Conservation (phyloP, 2,888 invertebrate species). For the Leptinotarsa peninsularis region DNA sequence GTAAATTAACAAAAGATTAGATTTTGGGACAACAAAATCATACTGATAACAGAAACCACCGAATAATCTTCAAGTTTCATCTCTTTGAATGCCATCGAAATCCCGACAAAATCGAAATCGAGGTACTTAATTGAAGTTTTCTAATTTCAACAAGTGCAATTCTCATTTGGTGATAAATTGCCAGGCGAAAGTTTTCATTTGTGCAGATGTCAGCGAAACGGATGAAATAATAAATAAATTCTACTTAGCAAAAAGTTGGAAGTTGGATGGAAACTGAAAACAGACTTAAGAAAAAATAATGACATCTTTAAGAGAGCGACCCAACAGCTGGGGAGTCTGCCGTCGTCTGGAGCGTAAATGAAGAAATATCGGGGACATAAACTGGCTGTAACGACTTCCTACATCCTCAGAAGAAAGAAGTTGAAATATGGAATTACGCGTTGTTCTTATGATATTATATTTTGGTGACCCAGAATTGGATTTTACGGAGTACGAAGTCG, state of each 20-base stretch:
- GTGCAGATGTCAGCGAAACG: constrained; percentile 38
- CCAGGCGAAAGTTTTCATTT: constrained; percentile 43
- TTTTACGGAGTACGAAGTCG: constrained; percentile 21
- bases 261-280: constrained; percentile 47
- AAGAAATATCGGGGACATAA: constrained; percentile 67
- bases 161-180: constrained; percentile 39
- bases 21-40: too few species aligned
- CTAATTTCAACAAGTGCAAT: constrained; percentile 35
- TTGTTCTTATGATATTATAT: constrained; percentile 55
- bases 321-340: constrained; percentile 48
- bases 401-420: constrained; percentile 57
- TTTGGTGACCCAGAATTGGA: constrained; percentile 36
- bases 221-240: constrained; percentile 48
- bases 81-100: too few species aligned
- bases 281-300: constrained; percentile 52
- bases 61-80: too few species aligned
- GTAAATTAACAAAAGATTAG: too few species aligned
- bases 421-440: constrained; percentile 63
- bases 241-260: constrained; percentile 49
- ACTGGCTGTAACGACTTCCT: constrained; percentile 63
- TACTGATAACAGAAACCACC: too few species aligned
- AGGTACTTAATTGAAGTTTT: neutral
- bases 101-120: neutral
- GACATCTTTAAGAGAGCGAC: constrained; percentile 51
- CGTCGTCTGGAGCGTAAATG: constrained; percentile 59